Evolutionary conservation across 92 coral and sea anemone genomes (phyloP).

Genomic region (Parazoanthus darwini): DNA sequence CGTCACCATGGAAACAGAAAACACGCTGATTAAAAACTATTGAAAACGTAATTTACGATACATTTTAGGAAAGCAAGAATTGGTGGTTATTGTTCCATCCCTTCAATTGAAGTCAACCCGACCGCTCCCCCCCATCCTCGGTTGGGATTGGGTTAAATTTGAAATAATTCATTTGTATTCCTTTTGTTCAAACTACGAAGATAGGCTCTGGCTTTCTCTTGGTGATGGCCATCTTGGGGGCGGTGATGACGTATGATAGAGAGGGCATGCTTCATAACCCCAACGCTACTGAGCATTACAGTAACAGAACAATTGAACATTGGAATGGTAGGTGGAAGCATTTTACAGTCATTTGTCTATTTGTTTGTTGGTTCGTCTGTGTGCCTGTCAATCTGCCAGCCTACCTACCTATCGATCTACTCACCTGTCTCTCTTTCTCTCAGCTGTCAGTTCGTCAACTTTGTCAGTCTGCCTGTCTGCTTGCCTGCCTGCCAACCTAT

Average conservation of each 20-base stretch:
- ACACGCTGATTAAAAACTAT: too few species aligned
- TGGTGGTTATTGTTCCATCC: neutral
- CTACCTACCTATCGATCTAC: neutral
- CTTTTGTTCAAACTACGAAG: neutral
- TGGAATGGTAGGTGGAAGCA: slow-evolving; percentile 3
- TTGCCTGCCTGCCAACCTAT: neutral
- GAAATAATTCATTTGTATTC: neutral
- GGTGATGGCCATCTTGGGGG: slow-evolving; percentile 8
- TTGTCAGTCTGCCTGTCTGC: neutral
- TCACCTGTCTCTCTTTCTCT: neutral
- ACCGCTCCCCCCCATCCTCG: too few species aligned
- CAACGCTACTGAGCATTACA: slow-evolving; percentile 14
- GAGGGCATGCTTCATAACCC: neutral
- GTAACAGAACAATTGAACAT: slow-evolving; percentile 9
- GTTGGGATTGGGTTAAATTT: neutral
- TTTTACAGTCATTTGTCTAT: neutral
- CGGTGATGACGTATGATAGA: neutral
- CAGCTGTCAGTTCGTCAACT: neutral
- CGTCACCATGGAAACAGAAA: too few species aligned
- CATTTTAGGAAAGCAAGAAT: too few species aligned
- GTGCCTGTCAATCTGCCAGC: neutral
- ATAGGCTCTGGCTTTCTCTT: slow-evolving; percentile 25
- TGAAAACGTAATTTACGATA: too few species aligned
- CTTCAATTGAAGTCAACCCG: too few species aligned
- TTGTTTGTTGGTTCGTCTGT: neutral